A percentile compares a stretch with the other conserved stretches of the same genome.
Conservation (phyloP, 2,797 vertebrate species). For the Cephalopachus bancanus region DNA sequence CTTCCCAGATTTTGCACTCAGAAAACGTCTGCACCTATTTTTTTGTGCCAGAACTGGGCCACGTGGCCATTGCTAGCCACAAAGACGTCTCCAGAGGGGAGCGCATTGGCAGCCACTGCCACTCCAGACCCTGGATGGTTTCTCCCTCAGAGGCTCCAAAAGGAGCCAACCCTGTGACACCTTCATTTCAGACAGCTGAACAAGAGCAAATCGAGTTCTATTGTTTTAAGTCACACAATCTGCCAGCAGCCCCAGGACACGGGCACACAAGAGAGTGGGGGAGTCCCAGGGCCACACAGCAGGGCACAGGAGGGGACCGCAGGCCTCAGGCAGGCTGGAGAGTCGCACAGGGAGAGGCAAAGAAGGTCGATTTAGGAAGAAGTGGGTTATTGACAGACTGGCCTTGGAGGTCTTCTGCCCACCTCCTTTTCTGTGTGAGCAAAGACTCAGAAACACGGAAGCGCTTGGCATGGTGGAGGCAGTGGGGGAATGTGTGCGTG, state of each 20-base stretch:
- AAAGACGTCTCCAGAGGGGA: background rate
- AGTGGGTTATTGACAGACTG: background rate
- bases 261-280: background rate
- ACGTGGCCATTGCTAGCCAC: background rate
- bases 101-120: background rate
- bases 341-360: background rate
- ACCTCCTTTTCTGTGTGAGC: background rate
- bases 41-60: background rate
- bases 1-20: background rate
- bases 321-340: background rate
- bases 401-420: background rate
- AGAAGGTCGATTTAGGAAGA: background rate
- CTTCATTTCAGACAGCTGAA: background rate
- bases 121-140: background rate
- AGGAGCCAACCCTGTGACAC: background rate
- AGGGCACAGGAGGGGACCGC: background rate
- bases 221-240: background rate
- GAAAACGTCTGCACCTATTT: background rate
- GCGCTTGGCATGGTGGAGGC: background rate
- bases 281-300: background rate
- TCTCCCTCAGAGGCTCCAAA: background rate
- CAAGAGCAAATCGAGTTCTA: background rate
- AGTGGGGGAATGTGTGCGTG: background rate
- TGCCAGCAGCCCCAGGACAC: background rate
- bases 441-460: background rate